Evolutionary conservation across 2,113 vertebrate species (phyloP), one percentile per base, ranked within the genome.

Genomic region (Callionymus lyra): DNA sequence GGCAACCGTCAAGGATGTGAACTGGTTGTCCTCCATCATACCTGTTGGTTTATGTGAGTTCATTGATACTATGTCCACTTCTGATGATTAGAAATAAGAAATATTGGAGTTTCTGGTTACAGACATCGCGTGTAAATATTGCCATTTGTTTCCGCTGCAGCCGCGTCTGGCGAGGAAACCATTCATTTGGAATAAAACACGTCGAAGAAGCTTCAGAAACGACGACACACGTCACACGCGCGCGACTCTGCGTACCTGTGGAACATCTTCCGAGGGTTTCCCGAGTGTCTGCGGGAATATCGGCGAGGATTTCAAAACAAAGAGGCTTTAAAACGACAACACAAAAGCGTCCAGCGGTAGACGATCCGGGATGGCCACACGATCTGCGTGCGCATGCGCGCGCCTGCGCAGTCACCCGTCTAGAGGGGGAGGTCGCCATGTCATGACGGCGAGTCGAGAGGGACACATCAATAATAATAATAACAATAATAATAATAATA

Each of bases 21-120:
- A 83, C 75, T 81, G 76, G 68, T 76, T 80, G 68, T 84, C 78
- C 50, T 86, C 79, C 83, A 86, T 84, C 72, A 68, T 73, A 67
- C 77, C 55, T 70, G 71, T 63, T 57, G 72, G 71, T 70, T 79
- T 77, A 81, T 66, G 75, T 69, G 40, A 19, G 4, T 27, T 27
- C 4, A 27, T 27, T 27, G 21, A 27, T 27, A 27, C 4, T 27
- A 27, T 27, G 21, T 27, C 21, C 4, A 27, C 21, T 27, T 27
- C 21, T 27, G 21, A 27, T 27, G 21, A 27, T 27, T 27, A 27
- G 21, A 27, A 27, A 27, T 8, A 4, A 27, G 21, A 27, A 27
- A 27, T 27, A 27, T 27, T 5, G 4, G 8, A 5, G 8, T 27
- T 5, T 27, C 4, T 27, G 4, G 21, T 27, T 4, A 27, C 8